phyloP scores from a whole-genome alignment of 2,113 vertebrate species.

The Cinclus cinclus region DNA sequence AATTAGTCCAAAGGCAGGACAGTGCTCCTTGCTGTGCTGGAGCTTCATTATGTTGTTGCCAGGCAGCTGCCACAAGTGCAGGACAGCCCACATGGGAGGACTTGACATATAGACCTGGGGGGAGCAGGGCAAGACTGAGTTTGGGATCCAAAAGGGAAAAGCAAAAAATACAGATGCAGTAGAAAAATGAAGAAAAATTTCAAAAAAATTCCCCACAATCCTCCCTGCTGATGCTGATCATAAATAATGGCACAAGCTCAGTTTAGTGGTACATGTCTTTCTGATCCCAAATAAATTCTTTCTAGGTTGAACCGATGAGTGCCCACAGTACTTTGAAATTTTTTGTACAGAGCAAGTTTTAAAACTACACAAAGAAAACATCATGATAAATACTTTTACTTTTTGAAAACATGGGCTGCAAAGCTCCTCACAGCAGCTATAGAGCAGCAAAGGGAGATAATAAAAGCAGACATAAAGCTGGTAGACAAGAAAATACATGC shows the following conservation, averaged over 20 bases:
- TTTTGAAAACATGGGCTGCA: neutral
- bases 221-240: neutral
- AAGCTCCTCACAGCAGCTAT: neutral
- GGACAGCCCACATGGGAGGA: neutral
- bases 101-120: neutral
- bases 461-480: neutral
- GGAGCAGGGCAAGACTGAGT: neutral
- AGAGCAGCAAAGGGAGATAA: neutral
- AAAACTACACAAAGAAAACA: neutral
- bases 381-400: neutral
- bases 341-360: neutral
- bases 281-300: neutral
- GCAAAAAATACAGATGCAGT: neutral
- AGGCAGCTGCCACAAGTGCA: neutral
- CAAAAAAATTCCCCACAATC: neutral
- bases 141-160: neutral
- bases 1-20: neutral
- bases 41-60: neutral
- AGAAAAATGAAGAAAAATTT: neutral
- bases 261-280: neutral
- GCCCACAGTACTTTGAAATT: neutral
- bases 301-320: neutral
- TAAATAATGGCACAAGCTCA: neutral
- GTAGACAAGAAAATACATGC: neutral
- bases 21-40: neutral